Evolutionary conservation across 1,140 invertebrate species (phyloP).

Genomic region (Drosophila orosa): DNA sequence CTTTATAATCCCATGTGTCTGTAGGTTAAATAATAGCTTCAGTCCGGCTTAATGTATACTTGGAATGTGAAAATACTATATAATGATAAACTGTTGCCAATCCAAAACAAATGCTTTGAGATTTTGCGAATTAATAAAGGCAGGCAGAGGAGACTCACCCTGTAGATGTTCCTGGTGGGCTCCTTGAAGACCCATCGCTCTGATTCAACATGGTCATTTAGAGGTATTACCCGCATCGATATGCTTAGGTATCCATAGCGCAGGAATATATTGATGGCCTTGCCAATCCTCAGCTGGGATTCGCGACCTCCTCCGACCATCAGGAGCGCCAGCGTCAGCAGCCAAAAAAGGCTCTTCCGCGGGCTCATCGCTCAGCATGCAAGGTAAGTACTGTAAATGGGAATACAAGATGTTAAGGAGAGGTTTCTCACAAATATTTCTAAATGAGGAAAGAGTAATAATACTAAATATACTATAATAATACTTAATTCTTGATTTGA

Average conservation of each 20-base stretch:
- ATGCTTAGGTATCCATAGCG: constrained; percentile 92
- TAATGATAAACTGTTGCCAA: neutral
- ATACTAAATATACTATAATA: no score
- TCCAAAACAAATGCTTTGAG: neutral
- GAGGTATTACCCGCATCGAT: constrained; percentile 92
- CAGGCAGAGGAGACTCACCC: constrained; percentile 42
- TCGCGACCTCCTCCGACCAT: constrained; percentile 80
- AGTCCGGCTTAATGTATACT: neutral
- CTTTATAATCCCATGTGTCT: neutral
- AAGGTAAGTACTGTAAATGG: constrained; percentile 39
- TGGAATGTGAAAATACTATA: neutral
- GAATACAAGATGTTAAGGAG: neutral
- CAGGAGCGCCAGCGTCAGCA: constrained; percentile 66
- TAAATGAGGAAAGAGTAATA: neutral
- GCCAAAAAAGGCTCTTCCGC: constrained; percentile 68
- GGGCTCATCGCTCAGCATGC: constrained; percentile 73
- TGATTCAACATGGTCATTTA: constrained; percentile 88
- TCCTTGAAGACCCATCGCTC: constrained; percentile 93
- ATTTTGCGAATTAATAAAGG: neutral
- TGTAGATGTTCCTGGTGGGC: constrained; percentile 91
- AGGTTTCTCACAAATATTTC: neutral
- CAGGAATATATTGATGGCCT: constrained; percentile 89
- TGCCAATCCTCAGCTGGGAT: constrained; percentile 88
- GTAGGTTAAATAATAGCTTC: neutral
- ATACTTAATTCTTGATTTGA: no score